Base-by-base conservation (phyloP, 2,888 invertebrate species). In the Caenorhabditis macrosperma region DNA sequence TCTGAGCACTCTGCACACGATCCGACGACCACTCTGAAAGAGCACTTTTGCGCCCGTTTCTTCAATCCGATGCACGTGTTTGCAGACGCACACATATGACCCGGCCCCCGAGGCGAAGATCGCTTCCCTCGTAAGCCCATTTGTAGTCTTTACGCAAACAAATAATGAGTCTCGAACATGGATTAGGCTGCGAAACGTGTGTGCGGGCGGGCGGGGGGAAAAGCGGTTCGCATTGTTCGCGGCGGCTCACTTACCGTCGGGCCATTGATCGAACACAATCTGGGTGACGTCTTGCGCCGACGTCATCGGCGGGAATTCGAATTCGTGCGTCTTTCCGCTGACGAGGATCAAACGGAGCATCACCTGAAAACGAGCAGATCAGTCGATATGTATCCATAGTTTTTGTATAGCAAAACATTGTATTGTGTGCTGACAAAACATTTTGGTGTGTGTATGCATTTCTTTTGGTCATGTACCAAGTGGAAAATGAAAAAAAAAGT, bases 261-360 rank as follows among this genome's bases (percentile, higher is more conserved):
- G 97, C 99, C 99, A 99, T 92, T 96, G 96, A 92, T 96, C 97
- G 93, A 97, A 98, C 91, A 99, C 97, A 93, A 95, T 95, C 93
- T 97, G 95, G 90, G 98, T 97, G 92, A 99, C 97, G 92, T 98
- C 97, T 90, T 96, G 96, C 90, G 98, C 99, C 86, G 97, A 97
- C 93, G 96, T 96, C 91, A 95, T 95, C 82, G 97, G 96, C 92
- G 94, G 95, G 93, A 98, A 99, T 91, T 96, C 94, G 93, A 97
- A 99, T 93, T 99, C 98, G 94, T 96, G 96, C 92, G 97, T 98
- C 93, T 97, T 96, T 90, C 98, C 98, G 92, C 96, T 97, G 92
- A 98, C 98, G 92, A 99, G 94, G 92, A 99, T 98, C 93, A 99
- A 94, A 91, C 96, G 94, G 92, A 99, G 94, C 93, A 97, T 97